Percentiles rank a stretch among this genome's conserved stretches.
phyloP scores from a whole-genome alignment of 1,140 invertebrate genomes.

The Ceratosolen fusciceps region DNA sequence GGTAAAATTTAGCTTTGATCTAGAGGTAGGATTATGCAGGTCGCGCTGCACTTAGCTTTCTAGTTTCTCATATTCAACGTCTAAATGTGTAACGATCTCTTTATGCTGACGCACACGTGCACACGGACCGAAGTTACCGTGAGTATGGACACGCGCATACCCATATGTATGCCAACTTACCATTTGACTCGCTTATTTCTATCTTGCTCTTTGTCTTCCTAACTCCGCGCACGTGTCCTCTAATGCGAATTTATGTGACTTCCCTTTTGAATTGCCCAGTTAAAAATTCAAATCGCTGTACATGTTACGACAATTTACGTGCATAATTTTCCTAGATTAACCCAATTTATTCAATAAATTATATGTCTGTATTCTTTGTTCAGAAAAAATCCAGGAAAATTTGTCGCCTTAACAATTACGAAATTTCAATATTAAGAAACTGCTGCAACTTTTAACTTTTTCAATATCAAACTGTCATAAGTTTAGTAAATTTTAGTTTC shows the following conservation, averaged over 20 bases:
- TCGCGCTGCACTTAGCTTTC: conserved; percentile 44
- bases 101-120: neutral
- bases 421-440: too few species aligned
- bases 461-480: too few species aligned
- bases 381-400: too few species aligned
- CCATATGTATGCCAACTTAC: neutral
- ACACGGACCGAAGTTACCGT: neutral
- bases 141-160: neutral
- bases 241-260: neutral
- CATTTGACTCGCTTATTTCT: neutral
- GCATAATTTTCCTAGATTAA: neutral
- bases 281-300: neutral
- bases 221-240: neutral
- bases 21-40: conserved; percentile 58
- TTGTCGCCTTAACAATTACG: too few species aligned
- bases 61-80: neutral
- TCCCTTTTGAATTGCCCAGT: neutral
- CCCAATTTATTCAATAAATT: neutral
- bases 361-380: too few species aligned
- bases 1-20: conserved; percentile 58
- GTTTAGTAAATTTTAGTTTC: too few species aligned
- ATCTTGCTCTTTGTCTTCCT: neutral
- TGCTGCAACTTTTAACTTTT: too few species aligned
- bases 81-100: neutral
- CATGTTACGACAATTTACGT: neutral